A percentile compares a stretch with the other conserved stretches of the same genome.
These are phyloP conservation scores for Capreolus pygargus DNA, from an alignment of 2,113 vertebrate species.

Conservation along the genomic window DNA sequence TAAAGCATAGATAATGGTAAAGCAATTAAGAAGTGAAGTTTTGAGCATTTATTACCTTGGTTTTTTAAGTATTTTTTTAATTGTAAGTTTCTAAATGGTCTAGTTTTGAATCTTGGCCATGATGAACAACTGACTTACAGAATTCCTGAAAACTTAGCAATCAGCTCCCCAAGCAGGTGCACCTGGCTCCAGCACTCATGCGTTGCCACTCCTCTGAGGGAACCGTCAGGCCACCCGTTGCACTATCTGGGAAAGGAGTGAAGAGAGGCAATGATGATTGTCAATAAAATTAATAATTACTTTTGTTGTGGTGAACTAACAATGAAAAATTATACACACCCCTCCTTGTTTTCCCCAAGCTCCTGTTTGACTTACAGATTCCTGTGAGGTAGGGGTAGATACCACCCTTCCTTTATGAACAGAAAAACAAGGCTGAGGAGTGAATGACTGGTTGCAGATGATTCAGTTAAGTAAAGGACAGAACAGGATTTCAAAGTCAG, in stretches of 20 bases:
- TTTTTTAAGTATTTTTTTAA: background rate
- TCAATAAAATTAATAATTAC: background rate
- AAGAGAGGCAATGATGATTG: background rate
- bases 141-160: background rate
- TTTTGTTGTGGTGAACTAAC: constrained; percentile 15
- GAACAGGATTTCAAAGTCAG: background rate
- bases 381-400: background rate
- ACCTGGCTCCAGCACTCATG: background rate
- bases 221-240: background rate
- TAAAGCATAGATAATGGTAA: background rate
- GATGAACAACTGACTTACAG: background rate
- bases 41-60: background rate
- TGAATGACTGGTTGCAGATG: background rate
- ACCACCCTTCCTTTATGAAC: background rate
- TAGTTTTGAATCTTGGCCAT: constrained; percentile 7
- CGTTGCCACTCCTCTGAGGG: background rate
- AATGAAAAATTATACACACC: background rate
- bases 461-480: background rate
- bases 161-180: background rate
- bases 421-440: background rate
- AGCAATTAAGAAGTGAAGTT: background rate
- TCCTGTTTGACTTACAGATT: background rate
- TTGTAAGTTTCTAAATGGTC: background rate
- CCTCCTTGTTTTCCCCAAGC: background rate
- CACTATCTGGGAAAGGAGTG: background rate